A percentile compares a stretch with the other conserved stretches of the same genome.
Evolutionary conservation across 2,113 vertebrate species (phyloP).

Genomic region (Falco punctatus): DNA sequence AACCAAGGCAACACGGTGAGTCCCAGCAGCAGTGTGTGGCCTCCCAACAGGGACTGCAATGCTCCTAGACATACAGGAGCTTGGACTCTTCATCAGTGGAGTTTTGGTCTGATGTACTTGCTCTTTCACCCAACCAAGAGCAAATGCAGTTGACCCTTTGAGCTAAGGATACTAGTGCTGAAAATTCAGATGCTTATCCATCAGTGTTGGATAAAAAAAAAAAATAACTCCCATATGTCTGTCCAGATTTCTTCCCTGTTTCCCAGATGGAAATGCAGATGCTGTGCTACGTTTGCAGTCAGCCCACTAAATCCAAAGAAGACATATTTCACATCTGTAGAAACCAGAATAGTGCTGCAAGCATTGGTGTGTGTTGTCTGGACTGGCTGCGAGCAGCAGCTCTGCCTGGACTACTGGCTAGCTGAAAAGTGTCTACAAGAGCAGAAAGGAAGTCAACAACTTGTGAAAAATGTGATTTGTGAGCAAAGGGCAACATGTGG

Average conservation of each 20-base stretch:
- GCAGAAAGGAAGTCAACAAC: neutral
- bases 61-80: neutral
- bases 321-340: neutral
- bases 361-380: neutral
- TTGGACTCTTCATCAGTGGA: neutral
- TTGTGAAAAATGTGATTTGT: neutral
- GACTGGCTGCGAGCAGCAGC: neutral
- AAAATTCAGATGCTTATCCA: neutral
- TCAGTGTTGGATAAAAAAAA: neutral
- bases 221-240: slow-evolving; percentile 17
- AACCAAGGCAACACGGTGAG: neutral
- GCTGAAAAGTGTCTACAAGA: neutral
- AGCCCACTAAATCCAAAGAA: neutral
- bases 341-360: neutral
- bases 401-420: neutral
- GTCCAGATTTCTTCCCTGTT: slow-evolving; percentile 22
- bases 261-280: slow-evolving; percentile 57
- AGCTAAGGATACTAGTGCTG: neutral
- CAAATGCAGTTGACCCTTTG: neutral
- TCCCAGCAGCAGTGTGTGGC: neutral
- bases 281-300: neutral
- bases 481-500: neutral
- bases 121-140: neutral
- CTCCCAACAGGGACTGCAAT: neutral
- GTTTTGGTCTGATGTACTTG: neutral